Conservation (phyloP, 2,888 invertebrate genomes). For the Melanophora roralis region DNA sequence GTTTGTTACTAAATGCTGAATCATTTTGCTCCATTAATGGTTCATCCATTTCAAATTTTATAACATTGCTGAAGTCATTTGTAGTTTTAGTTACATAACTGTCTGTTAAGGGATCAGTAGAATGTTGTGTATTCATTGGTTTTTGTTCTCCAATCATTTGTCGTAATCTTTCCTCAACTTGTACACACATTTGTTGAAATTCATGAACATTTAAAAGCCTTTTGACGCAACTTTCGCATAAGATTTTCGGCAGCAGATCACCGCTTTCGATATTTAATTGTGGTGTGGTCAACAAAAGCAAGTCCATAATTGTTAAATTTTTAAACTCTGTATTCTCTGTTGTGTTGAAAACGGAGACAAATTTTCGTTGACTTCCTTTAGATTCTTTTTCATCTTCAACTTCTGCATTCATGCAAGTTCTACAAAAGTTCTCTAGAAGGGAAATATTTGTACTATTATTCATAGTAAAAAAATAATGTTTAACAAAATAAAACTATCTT, state of each 20-base stretch:
- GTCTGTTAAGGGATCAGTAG: conserved; percentile 34
- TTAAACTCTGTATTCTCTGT: conserved; percentile 14
- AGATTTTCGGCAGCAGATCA: conserved; percentile 81
- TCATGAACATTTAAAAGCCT: conserved; percentile 78
- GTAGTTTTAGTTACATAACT: conserved; percentile 66
- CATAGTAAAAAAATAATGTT: conserved; percentile 21
- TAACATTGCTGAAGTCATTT: conserved; percentile 64
- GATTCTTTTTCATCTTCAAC: conserved; percentile 2
- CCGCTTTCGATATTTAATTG: conserved; percentile 74
- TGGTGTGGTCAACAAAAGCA: conserved; percentile 72
- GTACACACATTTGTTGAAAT: conserved; percentile 78
- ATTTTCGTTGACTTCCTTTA: not conserved
- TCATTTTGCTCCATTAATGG: conserved; percentile 25
- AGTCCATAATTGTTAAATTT: conserved; percentile 67
- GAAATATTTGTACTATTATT: conserved; percentile 1
- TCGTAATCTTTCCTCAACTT: conserved; percentile 64
- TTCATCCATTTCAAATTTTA: conserved; percentile 51
- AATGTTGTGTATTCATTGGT: not conserved
- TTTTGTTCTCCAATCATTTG: conserved; percentile 19
- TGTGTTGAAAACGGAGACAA: conserved; percentile 39
- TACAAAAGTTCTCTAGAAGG: conserved; percentile 43
- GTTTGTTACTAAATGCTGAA: not conserved
- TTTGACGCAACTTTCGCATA: conserved; percentile 80
- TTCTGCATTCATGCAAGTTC: conserved; percentile 47
- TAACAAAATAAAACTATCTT: not conserved